Conservation (phyloP, 1,140 invertebrate genomes). For the Trichonephila clavata region DNA sequence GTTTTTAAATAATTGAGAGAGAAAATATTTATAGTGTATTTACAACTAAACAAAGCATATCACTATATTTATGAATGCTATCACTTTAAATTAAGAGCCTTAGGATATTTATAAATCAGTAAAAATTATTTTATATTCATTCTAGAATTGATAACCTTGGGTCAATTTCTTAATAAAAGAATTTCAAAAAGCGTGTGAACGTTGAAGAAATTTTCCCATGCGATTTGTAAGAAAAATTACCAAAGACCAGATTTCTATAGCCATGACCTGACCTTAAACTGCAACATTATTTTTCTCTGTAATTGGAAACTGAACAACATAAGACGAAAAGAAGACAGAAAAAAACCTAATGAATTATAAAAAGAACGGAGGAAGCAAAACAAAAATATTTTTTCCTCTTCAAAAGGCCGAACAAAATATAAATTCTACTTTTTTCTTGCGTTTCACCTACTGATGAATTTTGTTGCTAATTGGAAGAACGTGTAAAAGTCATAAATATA, state of each 20-base stretch:
- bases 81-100: too few species aligned
- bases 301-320: constrained; percentile 63
- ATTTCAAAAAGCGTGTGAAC: constrained; percentile 10
- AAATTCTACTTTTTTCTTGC: constrained; percentile 52
- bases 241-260: constrained; percentile 16
- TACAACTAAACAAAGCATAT: too few species aligned
- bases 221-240: constrained; percentile 20
- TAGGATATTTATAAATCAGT: neutral
- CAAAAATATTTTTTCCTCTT: constrained; percentile 58
- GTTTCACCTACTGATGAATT: constrained; percentile 71
- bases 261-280: constrained; percentile 68
- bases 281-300: constrained; percentile 64
- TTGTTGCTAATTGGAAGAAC: constrained; percentile 75
- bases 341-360: constrained; percentile 57
- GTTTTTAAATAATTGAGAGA: too few species aligned
- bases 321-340: constrained; percentile 28
- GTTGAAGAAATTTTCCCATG: neutral
- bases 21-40: too few species aligned
- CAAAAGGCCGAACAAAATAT: constrained; percentile 54
- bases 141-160: neutral
- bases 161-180: neutral
- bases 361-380: constrained; percentile 55
- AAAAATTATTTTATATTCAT: neutral
- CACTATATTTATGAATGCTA: too few species aligned
- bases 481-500: constrained; percentile 76